A percentile compares a stretch with the other conserved stretches of the same genome.
Conservation (phyloP, 2,113 vertebrate species). For the Paralichthys olivaceus region DNA sequence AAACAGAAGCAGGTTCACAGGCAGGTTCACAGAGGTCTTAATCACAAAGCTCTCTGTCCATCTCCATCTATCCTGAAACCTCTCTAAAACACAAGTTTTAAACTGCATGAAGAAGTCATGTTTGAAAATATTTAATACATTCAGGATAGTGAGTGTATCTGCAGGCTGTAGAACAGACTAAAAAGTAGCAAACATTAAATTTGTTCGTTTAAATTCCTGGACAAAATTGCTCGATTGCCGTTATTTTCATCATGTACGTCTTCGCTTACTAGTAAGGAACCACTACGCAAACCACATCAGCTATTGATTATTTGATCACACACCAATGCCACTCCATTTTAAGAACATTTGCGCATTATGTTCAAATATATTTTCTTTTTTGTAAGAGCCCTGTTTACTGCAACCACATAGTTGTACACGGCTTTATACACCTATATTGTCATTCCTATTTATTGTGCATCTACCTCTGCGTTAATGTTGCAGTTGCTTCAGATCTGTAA, state of each 20-base stretch:
- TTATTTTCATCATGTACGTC: slow-evolving; percentile 2
- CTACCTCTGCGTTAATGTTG: slow-evolving; percentile 66
- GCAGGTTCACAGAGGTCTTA: background rate
- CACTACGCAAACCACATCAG: slow-evolving; percentile 47
- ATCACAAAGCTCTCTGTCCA: background rate
- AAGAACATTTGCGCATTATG: background rate
- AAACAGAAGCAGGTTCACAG: background rate
- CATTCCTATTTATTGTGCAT: slow-evolving; percentile 71
- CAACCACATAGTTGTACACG: slow-evolving; percentile 20
- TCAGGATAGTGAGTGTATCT: background rate
- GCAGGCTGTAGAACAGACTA: background rate
- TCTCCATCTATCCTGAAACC: background rate
- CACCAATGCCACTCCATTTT: slow-evolving; percentile 37
- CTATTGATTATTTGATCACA: slow-evolving; percentile 11
- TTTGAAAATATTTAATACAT: background rate
- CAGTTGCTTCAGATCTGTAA: slow-evolving; percentile 27
- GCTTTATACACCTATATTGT: slow-evolving; percentile 12
- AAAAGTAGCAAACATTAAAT: background rate
- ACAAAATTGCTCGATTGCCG: background rate
- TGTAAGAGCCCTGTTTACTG: slow-evolving; percentile 25
- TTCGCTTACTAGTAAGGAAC: slow-evolving; percentile 32
- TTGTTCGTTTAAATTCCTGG: background rate
- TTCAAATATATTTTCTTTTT: background rate
- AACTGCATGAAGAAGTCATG: background rate
- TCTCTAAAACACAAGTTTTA: background rate